Evolutionary conservation across 2,113 vertebrate genomes (phyloP), one percentile per base, ranked within the genome.

Genomic region (Tauraco erythrolophus): DNA sequence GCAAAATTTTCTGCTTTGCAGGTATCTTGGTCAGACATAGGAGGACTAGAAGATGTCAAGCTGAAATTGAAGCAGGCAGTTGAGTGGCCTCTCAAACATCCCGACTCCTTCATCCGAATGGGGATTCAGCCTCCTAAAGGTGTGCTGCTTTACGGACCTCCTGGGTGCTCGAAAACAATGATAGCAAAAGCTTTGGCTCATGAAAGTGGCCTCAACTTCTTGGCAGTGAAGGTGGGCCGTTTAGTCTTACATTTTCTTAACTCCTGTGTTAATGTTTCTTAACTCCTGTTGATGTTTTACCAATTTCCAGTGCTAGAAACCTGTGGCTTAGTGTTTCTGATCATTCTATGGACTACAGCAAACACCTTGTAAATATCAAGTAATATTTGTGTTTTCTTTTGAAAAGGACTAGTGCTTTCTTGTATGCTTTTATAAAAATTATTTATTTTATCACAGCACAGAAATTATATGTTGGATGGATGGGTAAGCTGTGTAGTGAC

Each of bases 151-250:
- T 99, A 99, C 0, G 99, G 99, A 14, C 99, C 99, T 19, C 99
- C 99, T 3, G 99, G 99, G n/a, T 99, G 99, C 97, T 99, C 99
- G 46, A 99, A 99, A 97, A 99, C 99, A 77, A 99, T 99, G 99
- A 99, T 99, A 48, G 99, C 99, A 48, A 99, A 99, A 96, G 99
- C 99, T 37, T 96, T 99, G 94, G 99, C 99, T 75, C 99, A 98
- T 86, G 99, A 99, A 97, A 99, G 99, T 61, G 98, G 99, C 7
- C 98, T 99, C 94, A 99, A 99, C 97, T 99, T 99, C 91, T 96
- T 99, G 54, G 98, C 99, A 69, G 97, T 99, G 70, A 99, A 99
- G 99, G 99, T 99, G 97, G 79, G 85, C 22, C 10, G 11, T 39
- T 53, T 39, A 22, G 37, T 58, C 17, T 57, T 46, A 14, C 2